These are phyloP conservation scores for Cheilosia variabilis DNA, from an alignment of 2,888 invertebrate genomes.

Conservation along the genomic window DNA sequence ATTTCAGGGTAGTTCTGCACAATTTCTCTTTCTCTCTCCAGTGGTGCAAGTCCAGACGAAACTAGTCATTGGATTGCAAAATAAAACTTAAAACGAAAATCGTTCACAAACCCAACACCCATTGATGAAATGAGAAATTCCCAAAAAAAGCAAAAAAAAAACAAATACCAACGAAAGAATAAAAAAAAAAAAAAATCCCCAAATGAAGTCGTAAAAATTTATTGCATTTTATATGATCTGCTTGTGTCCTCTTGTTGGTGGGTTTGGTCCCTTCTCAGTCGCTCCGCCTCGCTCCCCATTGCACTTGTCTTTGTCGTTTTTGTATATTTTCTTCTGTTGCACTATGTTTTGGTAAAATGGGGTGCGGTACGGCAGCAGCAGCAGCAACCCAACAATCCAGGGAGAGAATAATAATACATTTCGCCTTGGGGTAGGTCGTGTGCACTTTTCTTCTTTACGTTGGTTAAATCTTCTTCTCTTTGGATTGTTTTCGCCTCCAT, in stretches of 20 bases:
- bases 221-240: constrained; percentile 74
- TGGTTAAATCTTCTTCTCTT: constrained; percentile 63
- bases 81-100: background rate
- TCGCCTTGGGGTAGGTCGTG: constrained; percentile 81
- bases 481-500: constrained; percentile 30
- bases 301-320: constrained; percentile 54
- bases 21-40: background rate
- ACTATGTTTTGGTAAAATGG: constrained; percentile 67
- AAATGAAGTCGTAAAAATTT: constrained; percentile 76
- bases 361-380: constrained; percentile 65
- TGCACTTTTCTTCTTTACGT: constrained; percentile 76
- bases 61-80: constrained; percentile 10
- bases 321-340: constrained; percentile 63
- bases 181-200: constrained; percentile 50
- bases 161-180: background rate
- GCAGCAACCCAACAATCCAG: constrained; percentile 67
- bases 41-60: background rate
- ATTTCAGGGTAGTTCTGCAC: constrained; percentile 30
- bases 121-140: constrained; percentile 38
- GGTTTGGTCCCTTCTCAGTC: constrained; percentile 10
- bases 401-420: constrained; percentile 79
- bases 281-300: constrained; percentile 42
- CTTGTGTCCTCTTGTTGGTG: constrained; percentile 47
- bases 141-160: constrained; percentile 2
- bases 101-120: background rate